Base-by-base conservation (phyloP, 2,797 vertebrate species). In the Lepilemur septentrionalis region DNA sequence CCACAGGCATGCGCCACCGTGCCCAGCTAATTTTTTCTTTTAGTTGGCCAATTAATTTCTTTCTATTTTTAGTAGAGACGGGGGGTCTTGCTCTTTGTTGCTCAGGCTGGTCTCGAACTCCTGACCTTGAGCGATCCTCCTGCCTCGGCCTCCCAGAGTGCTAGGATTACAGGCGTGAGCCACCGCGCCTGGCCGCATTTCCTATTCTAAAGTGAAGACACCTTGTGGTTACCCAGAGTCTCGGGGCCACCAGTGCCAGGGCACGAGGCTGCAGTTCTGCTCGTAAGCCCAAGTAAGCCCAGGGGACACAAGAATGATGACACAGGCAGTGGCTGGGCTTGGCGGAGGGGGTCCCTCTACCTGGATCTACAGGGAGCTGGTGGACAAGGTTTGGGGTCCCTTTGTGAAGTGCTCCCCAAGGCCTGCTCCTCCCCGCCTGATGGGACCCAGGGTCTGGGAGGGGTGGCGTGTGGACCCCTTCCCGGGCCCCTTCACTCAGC, bases 391-490 rank as follows among this genome's bases (percentile, higher is more conserved):
- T 25, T 18, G 46, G 52, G 41, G 20, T 52, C 32, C 4, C 52
- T 59, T 46, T 28, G 17, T 17, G 5, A 7, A 23, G 6, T 18
- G 12, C 15, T 80, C 11, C 17, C 78, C 43, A 41, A 72, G 46
- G 25, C 32, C 46, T 50, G 70, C 23, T 88, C 46, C 57, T 87
- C 72, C 59, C 4, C 3, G n/a, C 25, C 7, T 2, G 7, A 55
- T 63, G 35, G 89, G 59, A 38, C 20, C 23, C 11, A 3, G 12
- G 43, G 20, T 63, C 67, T 69, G 46, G 57, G 32, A 93, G 46
- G 41, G 46, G 5, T 2, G 6, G 18, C 0, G 0, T 55, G 28
- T 3, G 43, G 50, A 52, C 3, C 28, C 69, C n/a, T 3, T 4
- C 28, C 46, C 14, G 38, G 12, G 4, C 5, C 4, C 48, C 35